These are phyloP conservation scores for Napeogenes inachia DNA, from an alignment of 2,888 invertebrate species.

Conservation along the genomic window DNA sequence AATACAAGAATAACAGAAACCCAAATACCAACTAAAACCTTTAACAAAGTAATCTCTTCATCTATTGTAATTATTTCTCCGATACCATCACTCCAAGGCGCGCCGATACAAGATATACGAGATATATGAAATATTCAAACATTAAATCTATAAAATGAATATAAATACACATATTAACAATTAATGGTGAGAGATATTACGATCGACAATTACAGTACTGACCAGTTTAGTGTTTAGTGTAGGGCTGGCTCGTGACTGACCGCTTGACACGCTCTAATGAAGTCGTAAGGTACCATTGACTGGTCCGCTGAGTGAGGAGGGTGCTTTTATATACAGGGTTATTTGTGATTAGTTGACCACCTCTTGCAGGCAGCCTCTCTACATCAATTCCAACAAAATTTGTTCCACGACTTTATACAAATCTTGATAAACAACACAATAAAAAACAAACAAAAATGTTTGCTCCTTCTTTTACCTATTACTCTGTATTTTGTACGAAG, in stretches of 20 bases:
- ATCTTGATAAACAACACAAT: too few relatives aligned
- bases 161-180: not conserved
- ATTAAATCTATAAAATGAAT: too few relatives aligned
- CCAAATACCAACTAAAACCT: conserved; percentile 27
- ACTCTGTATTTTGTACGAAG: too few relatives aligned
- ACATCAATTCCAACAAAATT: too few relatives aligned
- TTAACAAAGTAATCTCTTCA: conserved; percentile 26
- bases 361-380: too few relatives aligned
- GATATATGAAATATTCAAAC: too few relatives aligned
- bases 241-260: conserved; percentile 54
- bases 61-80: conserved; percentile 35
- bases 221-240: conserved; percentile 18
- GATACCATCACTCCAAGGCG: conserved; percentile 34
- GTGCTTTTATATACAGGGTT: conserved; percentile 20
- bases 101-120: conserved; percentile 26
- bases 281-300: conserved; percentile 55
- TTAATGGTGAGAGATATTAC: conserved; percentile 8
- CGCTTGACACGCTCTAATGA: conserved; percentile 65
- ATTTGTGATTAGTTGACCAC: too few relatives aligned
- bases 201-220: conserved; percentile 18
- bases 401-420: too few relatives aligned
- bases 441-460: too few relatives aligned
- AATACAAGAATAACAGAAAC: conserved; percentile 7
- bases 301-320: conserved; percentile 34
- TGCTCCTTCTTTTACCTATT: too few relatives aligned